Base-by-base conservation (phyloP, 2,888 invertebrate species). In the Ecliptopera silaceata region DNA sequence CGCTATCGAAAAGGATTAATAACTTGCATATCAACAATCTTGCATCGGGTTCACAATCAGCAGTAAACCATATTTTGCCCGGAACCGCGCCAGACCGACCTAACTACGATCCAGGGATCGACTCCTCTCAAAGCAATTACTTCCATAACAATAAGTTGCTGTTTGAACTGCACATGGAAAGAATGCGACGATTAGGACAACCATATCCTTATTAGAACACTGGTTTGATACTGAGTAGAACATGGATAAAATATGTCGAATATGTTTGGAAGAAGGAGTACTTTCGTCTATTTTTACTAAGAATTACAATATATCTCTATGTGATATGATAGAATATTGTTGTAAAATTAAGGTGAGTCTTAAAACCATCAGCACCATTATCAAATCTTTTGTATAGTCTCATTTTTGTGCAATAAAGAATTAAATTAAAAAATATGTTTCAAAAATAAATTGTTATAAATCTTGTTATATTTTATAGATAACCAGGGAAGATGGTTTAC, bases 121-220 rank as follows among this genome's bases (percentile, higher is more conserved):
- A 87, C 75, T 94, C 95, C 58, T 84, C 92, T 51, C 94, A 97
- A 74, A 98, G 97, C 92, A 96, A 95, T 22, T 95, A 95, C 82
- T 98, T 97, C 80, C 97, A 95, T 80, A 94, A 95, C 70, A 98
- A 98, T 83, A 97, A 96, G 88, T 86, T 97, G 75, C 88, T 98
- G 73, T 97, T 96, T 88, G 95, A 97, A 83, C 92, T 97, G 79
- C 97, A 97, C 84, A 88, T 96, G 79, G 96, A 96, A 74, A 92
- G 97, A 77, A 85, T 95, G 77, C 95, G 95, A 82, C 93, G 97
- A 87, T 86, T 85, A 77, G 92, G 90, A 34, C 91, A 92, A 65
- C 86, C 86, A 64, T 88, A 83, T 69, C 91, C 87, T 48, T 91
- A 86, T 82, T 88, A 80, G 34, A 32, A n/a, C n/a, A n/a, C n/a